A percentile compares a stretch with the other conserved stretches of the same genome.
Conservation (phyloP, 2,888 invertebrate species). For the Labia minor region DNA sequence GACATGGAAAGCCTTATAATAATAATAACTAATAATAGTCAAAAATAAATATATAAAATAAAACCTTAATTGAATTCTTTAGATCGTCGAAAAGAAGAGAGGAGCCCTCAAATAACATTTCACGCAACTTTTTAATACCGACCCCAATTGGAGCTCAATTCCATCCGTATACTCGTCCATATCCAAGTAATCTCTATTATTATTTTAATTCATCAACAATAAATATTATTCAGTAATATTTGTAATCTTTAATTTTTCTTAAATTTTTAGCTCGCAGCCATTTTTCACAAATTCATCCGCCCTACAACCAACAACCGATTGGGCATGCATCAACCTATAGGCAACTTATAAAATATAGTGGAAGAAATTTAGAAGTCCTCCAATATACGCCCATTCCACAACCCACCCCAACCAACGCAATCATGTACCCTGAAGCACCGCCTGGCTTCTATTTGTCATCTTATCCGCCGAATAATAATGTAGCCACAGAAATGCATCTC, state of each 20-base stretch:
- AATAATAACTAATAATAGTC: too few species aligned
- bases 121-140: slow-evolving; percentile 7
- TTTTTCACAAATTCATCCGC: neutral
- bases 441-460: neutral
- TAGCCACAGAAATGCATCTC: neutral
- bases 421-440: neutral
- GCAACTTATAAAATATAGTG: neutral
- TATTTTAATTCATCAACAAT: neutral
- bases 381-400: neutral
- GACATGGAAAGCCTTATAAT: too few species aligned
- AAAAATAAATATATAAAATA: too few species aligned
- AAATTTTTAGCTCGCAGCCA: neutral
- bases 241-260: neutral
- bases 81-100: slow-evolving; percentile 36
- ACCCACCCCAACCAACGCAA: neutral
- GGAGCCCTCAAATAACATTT: slow-evolving; percentile 30
- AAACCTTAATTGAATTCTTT: too few species aligned
- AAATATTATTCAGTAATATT: neutral
- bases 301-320: neutral
- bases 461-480: neutral
- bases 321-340: neutral
- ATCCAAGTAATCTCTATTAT: neutral
- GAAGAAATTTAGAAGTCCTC: neutral
- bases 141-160: neutral
- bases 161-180: neutral